A percentile compares a stretch with the other conserved stretches of the same genome.
These are phyloP conservation scores for Charaxes varanes DNA, from an alignment of 1,140 invertebrate genomes.

Conservation along the genomic window DNA sequence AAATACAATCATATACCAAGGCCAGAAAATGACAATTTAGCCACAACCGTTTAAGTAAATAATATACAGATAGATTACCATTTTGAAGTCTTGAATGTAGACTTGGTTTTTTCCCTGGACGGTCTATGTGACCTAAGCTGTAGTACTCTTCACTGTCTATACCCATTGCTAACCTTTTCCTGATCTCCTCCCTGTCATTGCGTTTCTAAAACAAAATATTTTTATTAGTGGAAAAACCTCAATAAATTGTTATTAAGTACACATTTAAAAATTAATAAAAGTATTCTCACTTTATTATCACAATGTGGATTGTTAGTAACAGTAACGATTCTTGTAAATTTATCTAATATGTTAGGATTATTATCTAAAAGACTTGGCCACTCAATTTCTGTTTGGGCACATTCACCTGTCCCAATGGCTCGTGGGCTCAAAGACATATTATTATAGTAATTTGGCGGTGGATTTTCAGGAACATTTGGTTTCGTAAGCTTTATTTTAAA, in stretches of 20 bases:
- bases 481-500: slow-evolving; percentile 60
- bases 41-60: not conserved
- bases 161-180: slow-evolving; percentile 90
- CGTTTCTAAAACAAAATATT: slow-evolving; percentile 77
- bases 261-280: not conserved
- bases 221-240: not conserved
- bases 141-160: slow-evolving; percentile 86
- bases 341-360: slow-evolving; percentile 77
- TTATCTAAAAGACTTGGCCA: slow-evolving; percentile 54
- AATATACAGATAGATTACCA: slow-evolving; percentile 72
- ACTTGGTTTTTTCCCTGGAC: slow-evolving; percentile 87
- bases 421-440: slow-evolving; percentile 55
- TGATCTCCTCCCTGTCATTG: slow-evolving; percentile 94
- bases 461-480: slow-evolving; percentile 33
- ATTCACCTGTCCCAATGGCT: slow-evolving; percentile 49
- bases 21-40: too few relatives aligned
- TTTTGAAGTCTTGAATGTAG: slow-evolving; percentile 90
- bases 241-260: slow-evolving; percentile 1
- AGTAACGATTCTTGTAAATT: slow-evolving; percentile 79
- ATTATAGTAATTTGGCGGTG: slow-evolving; percentile 33
- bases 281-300: slow-evolving; percentile 50
- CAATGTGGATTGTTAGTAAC: slow-evolving; percentile 61
- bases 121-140: slow-evolving; percentile 73
- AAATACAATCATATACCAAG: too few relatives aligned
- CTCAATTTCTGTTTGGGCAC: slow-evolving; percentile 58